phyloP scores from a whole-genome alignment of 2,888 invertebrate genomes.

The Germaria angustata region DNA sequence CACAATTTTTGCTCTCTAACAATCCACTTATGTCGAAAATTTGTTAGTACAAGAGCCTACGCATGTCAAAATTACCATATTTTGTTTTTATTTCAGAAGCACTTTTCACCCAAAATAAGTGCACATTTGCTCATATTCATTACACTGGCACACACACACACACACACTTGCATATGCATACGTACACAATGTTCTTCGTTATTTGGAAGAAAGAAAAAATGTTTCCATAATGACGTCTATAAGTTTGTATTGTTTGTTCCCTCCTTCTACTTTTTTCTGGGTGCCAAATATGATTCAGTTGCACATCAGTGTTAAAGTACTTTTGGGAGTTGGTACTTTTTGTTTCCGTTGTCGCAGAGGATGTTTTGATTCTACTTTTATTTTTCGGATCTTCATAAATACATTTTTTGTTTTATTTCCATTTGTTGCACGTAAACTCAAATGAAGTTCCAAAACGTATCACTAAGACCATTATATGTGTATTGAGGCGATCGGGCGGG shows the following conservation, averaged over 20 bases:
- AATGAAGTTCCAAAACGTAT: too few relatives aligned
- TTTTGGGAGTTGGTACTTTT: neutral
- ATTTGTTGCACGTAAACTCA: too few relatives aligned
- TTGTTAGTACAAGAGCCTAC: slow-evolving; percentile 64
- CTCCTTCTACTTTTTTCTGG: neutral
- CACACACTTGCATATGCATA: neutral
- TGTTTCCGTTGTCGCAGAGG: neutral
- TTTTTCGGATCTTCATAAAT: too few relatives aligned
- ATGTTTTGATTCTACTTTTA: too few relatives aligned
- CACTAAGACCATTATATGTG: too few relatives aligned
- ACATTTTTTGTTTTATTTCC: too few relatives aligned
- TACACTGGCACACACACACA: neutral
- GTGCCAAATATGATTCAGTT: neutral
- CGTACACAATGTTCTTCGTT: slow-evolving; percentile 24
- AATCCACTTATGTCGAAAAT: slow-evolving; percentile 58
- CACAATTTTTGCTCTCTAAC: neutral
- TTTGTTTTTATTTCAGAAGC: slow-evolving; percentile 27
- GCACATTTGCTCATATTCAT: slow-evolving; percentile 6
- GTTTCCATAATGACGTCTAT: slow-evolving; percentile 31
- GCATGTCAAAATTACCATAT: slow-evolving; percentile 64
- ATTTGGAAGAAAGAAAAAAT: neutral
- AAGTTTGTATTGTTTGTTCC: slow-evolving; percentile 15
- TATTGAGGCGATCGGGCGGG: too few relatives aligned
- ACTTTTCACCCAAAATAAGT: slow-evolving; percentile 44
- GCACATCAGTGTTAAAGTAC: neutral